phyloP scores from a whole-genome alignment of 2,888 invertebrate species.

The Chydorus sphaericus region DNA sequence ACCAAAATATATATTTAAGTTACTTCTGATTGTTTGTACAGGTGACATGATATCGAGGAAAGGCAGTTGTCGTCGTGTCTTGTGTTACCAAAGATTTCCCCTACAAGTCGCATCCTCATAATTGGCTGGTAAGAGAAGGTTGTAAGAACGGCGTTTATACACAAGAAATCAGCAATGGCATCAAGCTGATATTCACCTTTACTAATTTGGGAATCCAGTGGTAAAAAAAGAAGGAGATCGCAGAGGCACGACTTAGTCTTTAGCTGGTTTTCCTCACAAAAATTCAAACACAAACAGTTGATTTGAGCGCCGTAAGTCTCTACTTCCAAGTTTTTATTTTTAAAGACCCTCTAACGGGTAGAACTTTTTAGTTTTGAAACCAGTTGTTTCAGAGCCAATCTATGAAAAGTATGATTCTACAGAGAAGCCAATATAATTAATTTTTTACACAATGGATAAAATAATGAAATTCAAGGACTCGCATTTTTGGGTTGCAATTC shows the following conservation, averaged over 20 bases:
- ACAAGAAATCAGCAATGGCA: slow-evolving; percentile 55
- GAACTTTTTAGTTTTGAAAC: slow-evolving; percentile 51
- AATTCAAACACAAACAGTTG: slow-evolving; percentile 73
- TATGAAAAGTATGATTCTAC: slow-evolving; percentile 88
- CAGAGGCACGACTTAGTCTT: slow-evolving; percentile 40
- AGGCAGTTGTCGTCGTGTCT: slow-evolving; percentile 82
- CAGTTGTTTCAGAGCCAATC: slow-evolving; percentile 80
- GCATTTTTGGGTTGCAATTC: too few relatives aligned
- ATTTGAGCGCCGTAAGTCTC: slow-evolving; percentile 80
- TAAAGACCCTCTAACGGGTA: slow-evolving; percentile 49
- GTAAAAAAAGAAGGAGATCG: slow-evolving; percentile 86
- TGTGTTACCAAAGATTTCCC: slow-evolving; percentile 86
- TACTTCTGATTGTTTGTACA: too few relatives aligned
- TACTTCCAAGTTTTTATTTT: slow-evolving; percentile 93
- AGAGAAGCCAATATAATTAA: too few relatives aligned
- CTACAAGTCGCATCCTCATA: slow-evolving; percentile 77
- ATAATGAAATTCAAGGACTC: too few relatives aligned
- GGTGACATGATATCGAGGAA: slow-evolving; percentile 68
- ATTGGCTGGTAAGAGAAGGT: slow-evolving; percentile 82
- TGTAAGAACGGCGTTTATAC: slow-evolving; percentile 88
- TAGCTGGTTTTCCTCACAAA: slow-evolving; percentile 76
- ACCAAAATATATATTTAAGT: too few relatives aligned
- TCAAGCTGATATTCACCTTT: slow-evolving; percentile 65
- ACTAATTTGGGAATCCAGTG: slow-evolving; percentile 93
- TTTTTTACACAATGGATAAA: background rate